Evolutionary conservation across 2,113 vertebrate genomes (phyloP), one percentile per base, ranked within the genome.

Genomic region (Rostratula benghalensis): DNA sequence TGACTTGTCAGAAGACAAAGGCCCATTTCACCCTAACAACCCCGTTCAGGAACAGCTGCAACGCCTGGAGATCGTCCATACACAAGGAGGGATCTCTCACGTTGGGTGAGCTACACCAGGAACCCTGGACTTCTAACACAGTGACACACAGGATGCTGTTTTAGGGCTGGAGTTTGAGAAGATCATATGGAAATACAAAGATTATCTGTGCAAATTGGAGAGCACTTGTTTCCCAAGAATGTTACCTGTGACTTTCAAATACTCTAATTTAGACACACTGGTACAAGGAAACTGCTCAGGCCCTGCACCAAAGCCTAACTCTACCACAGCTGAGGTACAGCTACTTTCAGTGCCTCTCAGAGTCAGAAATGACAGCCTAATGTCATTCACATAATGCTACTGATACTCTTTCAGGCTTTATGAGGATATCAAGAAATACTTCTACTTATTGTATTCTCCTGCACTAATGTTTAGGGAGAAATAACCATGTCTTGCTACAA

Each of bases 1-100:
- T 90, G 90, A 60, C 48, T 45, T 75, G 53, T 19, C 39, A 50
- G 80, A 75, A 90, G 69, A 96, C 95, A 96, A 94, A 93, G 94
- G 60, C 83, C 35, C 59, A 4, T 82, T 96, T 90, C 78, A 92
- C 46, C 43, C 90, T 3, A 2, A 25, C 45, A 60, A 45, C 59
- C 46, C 57, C 57, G 0, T 27, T 13, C 0, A 13, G 63, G 39
- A 90, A 67, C 95, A 91, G 95, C 95, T 94, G 96, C 48, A 3
- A 83, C 71, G 83, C 46, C 51, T 28, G 28, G 35, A 78, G 43
- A 79, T 60, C 95, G 78, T 69, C 80, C 54, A 7, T 4, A n/a
- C 0, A 0, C 61, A 59, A 31, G 0, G 3, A 27, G 6, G 22
- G 57, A 60, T 64, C 41, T 15, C 25, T 9, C 83, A 6, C 0